These are phyloP conservation scores for Petrosia ficiformis DNA, from an alignment of 37 sponge, comb jelly and placozoan species.

Conservation along the genomic window DNA sequence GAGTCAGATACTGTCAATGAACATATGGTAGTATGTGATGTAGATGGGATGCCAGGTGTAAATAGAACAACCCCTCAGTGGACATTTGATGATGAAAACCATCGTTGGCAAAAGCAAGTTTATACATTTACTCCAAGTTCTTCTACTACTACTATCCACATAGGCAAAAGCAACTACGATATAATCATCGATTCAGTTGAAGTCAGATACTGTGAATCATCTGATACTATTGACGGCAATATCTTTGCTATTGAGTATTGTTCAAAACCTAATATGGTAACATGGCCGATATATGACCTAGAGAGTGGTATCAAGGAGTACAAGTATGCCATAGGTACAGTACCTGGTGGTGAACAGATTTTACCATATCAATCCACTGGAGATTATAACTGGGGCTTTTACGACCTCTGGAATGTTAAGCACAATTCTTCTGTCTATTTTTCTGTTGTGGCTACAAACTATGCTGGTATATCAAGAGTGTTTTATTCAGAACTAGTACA, in stretches of 20 bases:
- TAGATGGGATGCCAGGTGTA: not conserved
- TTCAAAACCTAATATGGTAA: not conserved
- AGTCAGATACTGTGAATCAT: not conserved
- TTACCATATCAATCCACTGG: conserved; percentile 50
- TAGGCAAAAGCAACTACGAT: not conserved
- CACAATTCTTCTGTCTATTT: conserved; percentile 32
- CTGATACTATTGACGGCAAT: not conserved
- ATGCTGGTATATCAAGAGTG: conserved; percentile 41
- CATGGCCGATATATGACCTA: conserved; percentile 37
- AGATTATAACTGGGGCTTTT: conserved; percentile 8
- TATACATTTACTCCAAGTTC: not conserved
- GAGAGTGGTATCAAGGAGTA: conserved; percentile 58
- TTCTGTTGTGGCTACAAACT: conserved; percentile 48
- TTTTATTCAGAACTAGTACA: conserved; percentile 32
- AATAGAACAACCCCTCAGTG: not conserved
- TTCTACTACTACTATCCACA: not conserved
- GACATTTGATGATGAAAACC: not conserved
- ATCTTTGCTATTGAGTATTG: not conserved
- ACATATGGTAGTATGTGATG: not conserved
- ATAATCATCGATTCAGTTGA: not conserved
- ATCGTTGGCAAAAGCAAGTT: not conserved
- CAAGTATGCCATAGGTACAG: conserved; percentile 67
- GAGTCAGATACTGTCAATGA: not conserved
- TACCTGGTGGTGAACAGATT: conserved; percentile 61
- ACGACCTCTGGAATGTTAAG: not conserved